Conservation (phyloP, 1,140 invertebrate species). For the Latrodectus geometricus region DNA sequence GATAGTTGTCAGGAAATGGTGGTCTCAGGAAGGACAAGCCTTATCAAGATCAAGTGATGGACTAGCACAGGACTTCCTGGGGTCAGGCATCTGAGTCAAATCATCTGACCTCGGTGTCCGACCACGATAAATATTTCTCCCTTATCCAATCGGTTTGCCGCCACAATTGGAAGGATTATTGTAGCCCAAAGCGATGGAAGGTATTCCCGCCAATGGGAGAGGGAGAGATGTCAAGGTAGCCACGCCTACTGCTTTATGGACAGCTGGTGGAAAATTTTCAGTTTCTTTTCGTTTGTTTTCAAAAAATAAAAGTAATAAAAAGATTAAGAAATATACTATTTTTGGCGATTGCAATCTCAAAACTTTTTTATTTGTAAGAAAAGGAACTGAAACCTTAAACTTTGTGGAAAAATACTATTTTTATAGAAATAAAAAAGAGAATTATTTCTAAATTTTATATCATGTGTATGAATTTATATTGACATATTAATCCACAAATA, state of each 20-base stretch:
- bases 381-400: too few species aligned
- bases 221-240: not conserved
- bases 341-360: too few species aligned
- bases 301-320: not conserved
- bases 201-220: conserved; percentile 23
- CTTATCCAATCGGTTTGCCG: conserved; percentile 56
- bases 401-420: too few species aligned
- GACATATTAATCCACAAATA: too few species aligned
- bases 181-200: conserved; percentile 31
- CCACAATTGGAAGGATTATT: conserved; percentile 56
- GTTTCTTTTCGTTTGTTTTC: conserved; percentile 1
- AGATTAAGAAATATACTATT: not conserved
- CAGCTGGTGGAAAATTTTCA: not conserved
- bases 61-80: conserved; percentile 42
- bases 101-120: conserved; percentile 42
- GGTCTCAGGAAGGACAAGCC: conserved; percentile 35
- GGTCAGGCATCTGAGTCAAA: conserved; percentile 50
- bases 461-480: too few species aligned
- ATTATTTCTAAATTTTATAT: too few species aligned
- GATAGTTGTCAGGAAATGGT: conserved; percentile 45
- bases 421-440: too few species aligned
- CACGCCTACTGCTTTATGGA: conserved; percentile 16
- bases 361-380: too few species aligned
- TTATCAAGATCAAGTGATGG: conserved; percentile 56
- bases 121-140: conserved; percentile 56